Conservation (phyloP, 2,888 invertebrate genomes). For the Cheilosia soror region DNA sequence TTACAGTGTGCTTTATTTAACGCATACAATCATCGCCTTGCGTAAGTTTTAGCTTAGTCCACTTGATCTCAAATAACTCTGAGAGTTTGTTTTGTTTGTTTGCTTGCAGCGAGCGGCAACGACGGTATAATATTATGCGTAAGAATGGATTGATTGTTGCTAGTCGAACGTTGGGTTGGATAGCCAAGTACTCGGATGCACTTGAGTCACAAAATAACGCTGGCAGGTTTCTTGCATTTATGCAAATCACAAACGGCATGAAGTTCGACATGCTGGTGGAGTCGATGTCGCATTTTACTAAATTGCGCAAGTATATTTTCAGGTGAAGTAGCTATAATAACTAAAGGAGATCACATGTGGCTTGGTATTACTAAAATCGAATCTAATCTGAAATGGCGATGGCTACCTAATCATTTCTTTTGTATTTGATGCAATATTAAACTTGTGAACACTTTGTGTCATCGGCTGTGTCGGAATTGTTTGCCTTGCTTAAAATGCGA, state of each 20-base stretch:
- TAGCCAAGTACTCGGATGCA: constrained; percentile 88
- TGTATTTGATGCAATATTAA: neutral
- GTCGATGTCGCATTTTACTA: constrained; percentile 88
- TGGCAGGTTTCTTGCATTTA: constrained; percentile 87
- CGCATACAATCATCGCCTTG: constrained; percentile 91
- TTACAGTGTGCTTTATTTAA: constrained; percentile 89
- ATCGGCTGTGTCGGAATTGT: no score
- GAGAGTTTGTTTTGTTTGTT: constrained; percentile 27
- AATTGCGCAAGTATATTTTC: constrained; percentile 87
- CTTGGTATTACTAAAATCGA: neutral
- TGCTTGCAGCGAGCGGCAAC: constrained; percentile 86
- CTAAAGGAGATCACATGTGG: constrained; percentile 14
- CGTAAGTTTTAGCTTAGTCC: constrained; percentile 77
- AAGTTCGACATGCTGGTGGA: constrained; percentile 92
- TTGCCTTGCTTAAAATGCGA: no score
- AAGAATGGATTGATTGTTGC: constrained; percentile 92
- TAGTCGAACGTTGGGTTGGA: constrained; percentile 88
- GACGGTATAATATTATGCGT: constrained; percentile 89
- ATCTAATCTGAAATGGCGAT: no score
- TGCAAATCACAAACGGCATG: constrained; percentile 89
- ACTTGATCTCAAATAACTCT: neutral
- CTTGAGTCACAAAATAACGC: constrained; percentile 84
- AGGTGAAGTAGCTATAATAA: constrained; percentile 79
- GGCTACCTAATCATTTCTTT: no score
- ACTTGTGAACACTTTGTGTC: neutral